Evolutionary conservation across 2,113 vertebrate species (phyloP).

Genomic region (Illadopsis cleaveri): DNA sequence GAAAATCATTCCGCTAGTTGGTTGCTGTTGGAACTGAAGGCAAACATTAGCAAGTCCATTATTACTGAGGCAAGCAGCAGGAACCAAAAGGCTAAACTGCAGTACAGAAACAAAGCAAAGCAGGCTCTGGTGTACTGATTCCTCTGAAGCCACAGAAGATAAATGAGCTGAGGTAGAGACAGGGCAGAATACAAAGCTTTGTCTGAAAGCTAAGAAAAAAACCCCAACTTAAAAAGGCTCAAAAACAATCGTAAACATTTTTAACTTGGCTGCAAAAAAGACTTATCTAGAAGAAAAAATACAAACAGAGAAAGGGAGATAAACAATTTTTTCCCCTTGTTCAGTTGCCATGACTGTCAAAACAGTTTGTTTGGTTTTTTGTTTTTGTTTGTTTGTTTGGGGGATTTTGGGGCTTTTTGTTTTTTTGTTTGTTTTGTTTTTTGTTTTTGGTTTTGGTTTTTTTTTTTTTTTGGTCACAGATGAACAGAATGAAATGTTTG

Average conservation of each 20-base stretch:
- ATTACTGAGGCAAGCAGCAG: not conserved
- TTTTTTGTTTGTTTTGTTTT: no score
- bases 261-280: constrained; percentile 26
- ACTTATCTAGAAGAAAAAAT: constrained; percentile 60
- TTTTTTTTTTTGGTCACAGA: not conserved
- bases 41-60: constrained; percentile 1
- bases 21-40: not conserved
- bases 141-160: constrained; percentile 12
- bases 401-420: not conserved
- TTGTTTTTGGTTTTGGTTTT: not conserved
- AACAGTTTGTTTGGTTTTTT: not conserved
- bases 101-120: not conserved
- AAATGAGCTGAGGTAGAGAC: constrained; percentile 42
- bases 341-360: not conserved
- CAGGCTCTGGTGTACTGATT: not conserved
- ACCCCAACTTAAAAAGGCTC: not conserved
- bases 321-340: constrained; percentile 6
- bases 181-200: constrained; percentile 53
- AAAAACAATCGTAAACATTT: constrained; percentile 29
- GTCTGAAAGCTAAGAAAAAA: constrained; percentile 7
- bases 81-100: constrained; percentile 1
- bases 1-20: not conserved
- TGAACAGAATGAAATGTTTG: not conserved
- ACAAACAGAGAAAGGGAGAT: constrained; percentile 44
- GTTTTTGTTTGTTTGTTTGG: not conserved